Conservation (phyloP, 2,113 vertebrate species). For the Nestor notabilis region DNA sequence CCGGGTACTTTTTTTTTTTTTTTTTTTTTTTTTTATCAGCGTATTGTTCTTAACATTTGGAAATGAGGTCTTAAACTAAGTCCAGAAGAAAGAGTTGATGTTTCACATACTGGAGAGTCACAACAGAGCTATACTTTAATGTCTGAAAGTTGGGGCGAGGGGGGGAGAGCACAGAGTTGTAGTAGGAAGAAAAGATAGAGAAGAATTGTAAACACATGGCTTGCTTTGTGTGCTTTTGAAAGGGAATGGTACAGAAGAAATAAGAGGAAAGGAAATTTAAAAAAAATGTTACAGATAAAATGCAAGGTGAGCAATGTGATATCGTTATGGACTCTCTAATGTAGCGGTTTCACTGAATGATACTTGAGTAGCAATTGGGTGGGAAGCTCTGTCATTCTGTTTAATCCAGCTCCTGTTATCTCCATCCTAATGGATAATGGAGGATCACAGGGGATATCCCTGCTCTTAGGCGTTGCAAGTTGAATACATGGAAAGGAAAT, state of each 20-base stretch:
- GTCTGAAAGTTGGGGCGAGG: neutral
- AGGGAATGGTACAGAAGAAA: neutral
- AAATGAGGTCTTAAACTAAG: neutral
- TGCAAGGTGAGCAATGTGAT: neutral
- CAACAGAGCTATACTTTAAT: neutral
- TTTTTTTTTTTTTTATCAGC: neutral
- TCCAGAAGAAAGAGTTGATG: neutral
- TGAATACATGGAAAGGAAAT: neutral
- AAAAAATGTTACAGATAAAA: neutral
- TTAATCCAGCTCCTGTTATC: neutral
- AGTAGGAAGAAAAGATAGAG: neutral
- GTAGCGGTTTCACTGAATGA: neutral
- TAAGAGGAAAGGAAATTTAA: neutral
- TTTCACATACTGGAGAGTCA: neutral
- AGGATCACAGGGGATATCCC: neutral
- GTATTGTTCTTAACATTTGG: neutral
- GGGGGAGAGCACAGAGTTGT: neutral
- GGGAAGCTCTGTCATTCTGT: neutral
- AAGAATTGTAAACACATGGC: neutral
- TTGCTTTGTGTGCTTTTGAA: neutral
- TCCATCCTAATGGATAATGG: neutral
- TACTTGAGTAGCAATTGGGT: neutral
- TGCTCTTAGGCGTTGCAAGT: neutral
- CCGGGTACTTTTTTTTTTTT: neutral
- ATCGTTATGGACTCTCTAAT: neutral